Evolutionary conservation across 23 tunicate species (phyloP), one percentile per base, ranked within the genome.

Genomic region (Pegea sp.): DNA sequence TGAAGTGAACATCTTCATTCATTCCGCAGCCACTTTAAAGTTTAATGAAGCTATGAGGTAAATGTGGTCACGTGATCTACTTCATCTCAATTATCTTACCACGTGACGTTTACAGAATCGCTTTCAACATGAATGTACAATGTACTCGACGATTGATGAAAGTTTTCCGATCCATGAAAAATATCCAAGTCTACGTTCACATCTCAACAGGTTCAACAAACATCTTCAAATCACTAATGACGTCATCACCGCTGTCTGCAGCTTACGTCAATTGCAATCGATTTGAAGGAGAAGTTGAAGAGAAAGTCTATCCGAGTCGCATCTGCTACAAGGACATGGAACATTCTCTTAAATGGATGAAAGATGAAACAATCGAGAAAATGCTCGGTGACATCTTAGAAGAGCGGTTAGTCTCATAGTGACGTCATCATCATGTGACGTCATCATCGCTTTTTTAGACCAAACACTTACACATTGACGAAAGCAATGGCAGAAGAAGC

Each of bases 381-480:
- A 5, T 66, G 2, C 44, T 57, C 11, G 58, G 54, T 2, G 34
- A 43, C 3, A 30, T 66, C 1, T 34, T 66, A 5, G 60, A 34
- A 18, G 42, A 54, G 23, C 55, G 71, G 71, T 66, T 49, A 22
- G 46, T 11, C 13, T 38, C 11, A 38, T 38, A 8, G 11, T 16
- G 16, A 38, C 11, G 16, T n/a, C 46, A 8, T 8, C 16, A 38
- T 38, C 46, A 38, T 8, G 16, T 38, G 16, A 38, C 46, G 46
- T 16, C 16, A 8, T 38, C 16, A 38, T 38, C 16, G 11, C 16
- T 8, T 38, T 8, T 38, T 3, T 25, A 66, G 71, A 66, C 71
- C 71, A 1, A 66, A 66, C 63, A 66, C 71, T 4, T 66, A 66
- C 71, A 66, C 71, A 5, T 28, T 66, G 5, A 66, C 71, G 2